A percentile compares a stretch with the other conserved stretches of the same genome.
Conservation (phyloP, 2,797 vertebrate species). For the Chelon labrosus region DNA sequence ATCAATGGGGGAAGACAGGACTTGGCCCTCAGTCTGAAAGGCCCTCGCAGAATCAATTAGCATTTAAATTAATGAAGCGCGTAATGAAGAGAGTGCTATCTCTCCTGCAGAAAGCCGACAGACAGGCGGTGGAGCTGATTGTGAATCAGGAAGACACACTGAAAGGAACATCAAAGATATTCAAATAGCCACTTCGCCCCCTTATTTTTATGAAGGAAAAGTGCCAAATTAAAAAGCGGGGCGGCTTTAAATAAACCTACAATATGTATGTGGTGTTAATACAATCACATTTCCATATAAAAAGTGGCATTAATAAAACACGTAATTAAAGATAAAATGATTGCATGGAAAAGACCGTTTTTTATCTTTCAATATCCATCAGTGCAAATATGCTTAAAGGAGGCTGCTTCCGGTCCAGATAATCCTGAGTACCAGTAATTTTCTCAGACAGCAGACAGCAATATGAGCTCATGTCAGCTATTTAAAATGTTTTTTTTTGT, state of each 20-base stretch:
- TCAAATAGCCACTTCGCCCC: conserved; percentile 73
- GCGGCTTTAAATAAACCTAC: conserved; percentile 67
- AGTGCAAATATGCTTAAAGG: conserved; percentile 73
- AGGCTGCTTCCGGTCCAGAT: conserved; percentile 72
- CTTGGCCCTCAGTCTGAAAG: conserved; percentile 73
- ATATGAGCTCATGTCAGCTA: conserved; percentile 30
- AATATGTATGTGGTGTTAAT: conserved; percentile 65
- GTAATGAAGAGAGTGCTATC: conserved; percentile 83
- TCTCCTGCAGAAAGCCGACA: conserved; percentile 67
- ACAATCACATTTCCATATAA: conserved; percentile 77
- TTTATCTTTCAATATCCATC: conserved; percentile 78
- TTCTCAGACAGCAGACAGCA: conserved; percentile 14
- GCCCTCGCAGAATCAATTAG: conserved; percentile 83
- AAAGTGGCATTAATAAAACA: conserved; percentile 75
- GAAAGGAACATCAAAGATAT: conserved; percentile 83
- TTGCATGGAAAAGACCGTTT: conserved; percentile 63
- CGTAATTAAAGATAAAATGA: conserved; percentile 85
- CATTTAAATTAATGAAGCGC: conserved; percentile 85
- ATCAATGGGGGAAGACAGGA: conserved; percentile 64
- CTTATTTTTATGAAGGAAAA: conserved; percentile 55
- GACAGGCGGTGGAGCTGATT: conserved; percentile 65
- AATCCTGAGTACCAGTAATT: conserved; percentile 50
- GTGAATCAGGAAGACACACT: conserved; percentile 68
- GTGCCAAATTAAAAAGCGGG: conserved; percentile 70
- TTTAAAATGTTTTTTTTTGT: conserved; percentile 15